A percentile compares a stretch with the other conserved stretches of the same genome.
These are phyloP conservation scores for Bombus superbus DNA, from an alignment of 1,140 invertebrate genomes.

Conservation along the genomic window DNA sequence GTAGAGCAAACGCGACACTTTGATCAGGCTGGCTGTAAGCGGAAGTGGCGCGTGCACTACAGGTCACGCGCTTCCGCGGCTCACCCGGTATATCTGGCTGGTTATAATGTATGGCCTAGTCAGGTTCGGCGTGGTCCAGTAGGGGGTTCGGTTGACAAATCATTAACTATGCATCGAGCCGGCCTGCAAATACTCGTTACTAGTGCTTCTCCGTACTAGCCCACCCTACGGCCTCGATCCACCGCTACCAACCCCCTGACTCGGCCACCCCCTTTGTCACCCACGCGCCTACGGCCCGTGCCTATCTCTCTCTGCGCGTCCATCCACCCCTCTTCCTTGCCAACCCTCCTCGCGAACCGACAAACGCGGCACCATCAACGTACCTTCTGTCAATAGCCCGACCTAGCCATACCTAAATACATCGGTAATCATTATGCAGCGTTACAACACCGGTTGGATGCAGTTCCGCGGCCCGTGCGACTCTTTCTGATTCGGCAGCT, in stretches of 20 bases:
- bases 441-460: conserved; percentile 60
- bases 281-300: conserved; percentile 39
- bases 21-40: conserved; percentile 54
- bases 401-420: conserved; percentile 67
- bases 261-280: conserved; percentile 41
- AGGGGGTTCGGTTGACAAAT: conserved; percentile 81
- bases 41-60: conserved; percentile 33
- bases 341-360: conserved; percentile 43
- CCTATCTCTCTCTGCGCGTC: conserved; percentile 33
- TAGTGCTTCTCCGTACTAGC: conserved; percentile 75
- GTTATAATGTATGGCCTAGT: conserved; percentile 81
- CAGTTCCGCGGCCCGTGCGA: neutral
- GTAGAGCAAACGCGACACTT: conserved; percentile 63
- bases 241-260: conserved; percentile 51
- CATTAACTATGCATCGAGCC: conserved; percentile 83
- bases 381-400: conserved; percentile 48
- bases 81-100: conserved; percentile 74
- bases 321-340: neutral
- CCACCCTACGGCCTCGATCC: conserved; percentile 51
- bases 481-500: neutral
- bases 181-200: conserved; percentile 83
- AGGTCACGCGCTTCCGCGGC: conserved; percentile 47
- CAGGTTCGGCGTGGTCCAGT: conserved; percentile 75
- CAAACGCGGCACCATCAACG: conserved; percentile 53
- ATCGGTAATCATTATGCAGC: conserved; percentile 72